Conservation (phyloP, 2,113 vertebrate species). For the Lepus timidus region DNA sequence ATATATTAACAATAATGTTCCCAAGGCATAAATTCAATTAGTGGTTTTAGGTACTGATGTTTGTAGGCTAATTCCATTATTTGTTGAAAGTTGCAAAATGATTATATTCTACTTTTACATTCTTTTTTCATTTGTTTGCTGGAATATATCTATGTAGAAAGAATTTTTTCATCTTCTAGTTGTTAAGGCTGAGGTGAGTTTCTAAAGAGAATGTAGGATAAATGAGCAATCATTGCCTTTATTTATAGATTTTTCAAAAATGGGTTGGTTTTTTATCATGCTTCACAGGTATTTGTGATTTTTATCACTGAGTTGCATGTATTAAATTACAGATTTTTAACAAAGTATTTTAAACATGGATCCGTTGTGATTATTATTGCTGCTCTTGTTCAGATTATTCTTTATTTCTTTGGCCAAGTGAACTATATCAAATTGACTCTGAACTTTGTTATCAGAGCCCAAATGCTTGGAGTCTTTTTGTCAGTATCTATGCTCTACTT, state of each 20-base stretch:
- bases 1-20: not conserved
- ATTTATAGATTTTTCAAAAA: not conserved
- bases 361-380: not conserved
- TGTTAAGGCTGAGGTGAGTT: not conserved
- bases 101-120: not conserved
- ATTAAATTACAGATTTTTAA: not conserved
- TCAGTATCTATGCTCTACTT: not conserved
- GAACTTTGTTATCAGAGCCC: not conserved
- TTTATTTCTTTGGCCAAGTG: not conserved
- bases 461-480: not conserved
- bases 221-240: not conserved
- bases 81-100: constrained; percentile 9
- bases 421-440: not conserved
- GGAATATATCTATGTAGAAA: not conserved
- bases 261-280: not conserved
- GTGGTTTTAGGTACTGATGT: not conserved
- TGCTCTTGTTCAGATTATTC: not conserved
- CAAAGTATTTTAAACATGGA: not conserved
- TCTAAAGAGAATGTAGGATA: not conserved
- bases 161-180: not conserved
- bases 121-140: constrained; percentile 32
- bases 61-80: not conserved
- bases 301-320: not conserved
- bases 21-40: not conserved
- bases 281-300: not conserved